phyloP scores from a whole-genome alignment of 1,140 invertebrate genomes.

The Monochamus saltuarius region DNA sequence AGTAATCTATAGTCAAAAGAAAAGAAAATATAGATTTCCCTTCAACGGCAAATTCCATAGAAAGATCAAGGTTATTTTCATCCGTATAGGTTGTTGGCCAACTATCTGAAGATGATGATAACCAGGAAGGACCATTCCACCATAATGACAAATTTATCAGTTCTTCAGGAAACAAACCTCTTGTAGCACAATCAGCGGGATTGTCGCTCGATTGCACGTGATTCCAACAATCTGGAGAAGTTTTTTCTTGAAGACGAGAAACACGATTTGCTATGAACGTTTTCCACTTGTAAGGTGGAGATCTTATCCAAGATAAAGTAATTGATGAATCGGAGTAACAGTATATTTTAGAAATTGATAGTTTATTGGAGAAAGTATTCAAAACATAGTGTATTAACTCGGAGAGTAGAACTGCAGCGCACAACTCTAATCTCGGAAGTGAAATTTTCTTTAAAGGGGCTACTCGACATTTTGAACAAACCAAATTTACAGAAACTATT shows the following conservation, averaged over 20 bases:
- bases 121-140: slow-evolving; percentile 32
- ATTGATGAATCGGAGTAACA: too few relatives aligned
- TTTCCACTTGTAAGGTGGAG: not conserved
- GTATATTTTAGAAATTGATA: too few relatives aligned
- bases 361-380: too few relatives aligned
- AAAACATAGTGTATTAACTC: too few relatives aligned
- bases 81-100: not conserved
- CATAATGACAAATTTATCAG: slow-evolving; percentile 34
- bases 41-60: not conserved
- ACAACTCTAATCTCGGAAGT: too few relatives aligned
- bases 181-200: slow-evolving; percentile 48
- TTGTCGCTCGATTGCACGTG: slow-evolving; percentile 45
- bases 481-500: too few relatives aligned
- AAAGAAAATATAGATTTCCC: not conserved
- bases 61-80: not conserved
- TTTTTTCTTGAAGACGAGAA: not conserved
- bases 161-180: slow-evolving; percentile 37
- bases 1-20: not conserved
- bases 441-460: too few relatives aligned
- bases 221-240: slow-evolving; percentile 32
- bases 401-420: too few relatives aligned
- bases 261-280: slow-evolving; percentile 18
- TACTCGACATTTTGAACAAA: too few relatives aligned
- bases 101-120: not conserved
- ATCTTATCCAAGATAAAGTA: slow-evolving; percentile 23